A percentile compares a stretch with the other conserved stretches of the same genome.
These are phyloP conservation scores for Cyprichromis sp. DNA, from an alignment of 2,113 vertebrate genomes.

Conservation along the genomic window DNA sequence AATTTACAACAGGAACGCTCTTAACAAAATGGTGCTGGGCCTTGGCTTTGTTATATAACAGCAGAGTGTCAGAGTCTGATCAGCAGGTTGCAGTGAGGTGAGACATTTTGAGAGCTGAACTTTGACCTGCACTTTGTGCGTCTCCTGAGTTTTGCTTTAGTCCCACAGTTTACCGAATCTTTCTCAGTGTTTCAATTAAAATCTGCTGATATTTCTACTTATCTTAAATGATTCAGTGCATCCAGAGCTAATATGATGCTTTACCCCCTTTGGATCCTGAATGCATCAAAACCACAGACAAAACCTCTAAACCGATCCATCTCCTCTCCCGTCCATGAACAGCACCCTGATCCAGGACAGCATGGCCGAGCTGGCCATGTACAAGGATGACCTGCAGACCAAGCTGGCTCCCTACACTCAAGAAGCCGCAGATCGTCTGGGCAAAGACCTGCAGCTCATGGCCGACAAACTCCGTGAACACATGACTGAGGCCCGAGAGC, in stretches of 20 bases:
- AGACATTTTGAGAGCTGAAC: background rate
- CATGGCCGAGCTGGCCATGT: slow-evolving; percentile 60
- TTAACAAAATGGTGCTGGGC: background rate
- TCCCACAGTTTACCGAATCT: background rate
- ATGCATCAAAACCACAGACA: background rate
- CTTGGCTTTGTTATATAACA: background rate
- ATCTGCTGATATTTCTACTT: background rate
- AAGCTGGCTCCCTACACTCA: slow-evolving; percentile 62
- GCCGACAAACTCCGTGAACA: slow-evolving; percentile 36
- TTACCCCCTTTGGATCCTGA: background rate
- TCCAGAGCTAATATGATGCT: background rate
- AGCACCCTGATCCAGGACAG: slow-evolving; percentile 72
- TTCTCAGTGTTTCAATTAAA: background rate
- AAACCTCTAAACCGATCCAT: background rate
- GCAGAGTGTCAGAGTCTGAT: background rate
- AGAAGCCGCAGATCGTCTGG: slow-evolving; percentile 28
- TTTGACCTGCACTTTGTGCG: background rate
- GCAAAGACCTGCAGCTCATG: slow-evolving; percentile 52
- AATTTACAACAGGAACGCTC: background rate
- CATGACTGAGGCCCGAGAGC: slow-evolving; percentile 48
- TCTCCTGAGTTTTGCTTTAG: background rate
- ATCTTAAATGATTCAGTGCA: rapidly evolving
- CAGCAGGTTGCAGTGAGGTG: background rate
- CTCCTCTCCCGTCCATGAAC: background rate
- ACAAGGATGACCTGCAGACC: slow-evolving; percentile 53